Base-by-base conservation (phyloP, 2,113 vertebrate species). In the Urocitellus parryii region DNA sequence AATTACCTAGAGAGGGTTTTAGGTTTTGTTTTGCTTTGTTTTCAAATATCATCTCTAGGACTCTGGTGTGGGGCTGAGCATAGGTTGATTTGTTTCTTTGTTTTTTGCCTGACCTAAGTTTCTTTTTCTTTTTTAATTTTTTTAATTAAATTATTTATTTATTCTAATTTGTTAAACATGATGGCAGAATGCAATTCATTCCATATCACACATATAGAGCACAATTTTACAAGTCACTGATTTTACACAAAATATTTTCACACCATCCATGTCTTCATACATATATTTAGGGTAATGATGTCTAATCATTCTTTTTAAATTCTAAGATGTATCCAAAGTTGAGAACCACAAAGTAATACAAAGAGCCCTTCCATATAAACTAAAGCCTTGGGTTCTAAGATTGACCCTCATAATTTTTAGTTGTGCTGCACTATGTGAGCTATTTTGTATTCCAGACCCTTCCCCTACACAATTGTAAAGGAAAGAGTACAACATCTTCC, bases 341-440 rank as follows among this genome's bases (percentile, higher is more conserved):
- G 82, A 97, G 76, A 76, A 37, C 3, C 77, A 68, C 32, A 22
- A 80, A 10, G 24, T 2, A 25, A 22, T 5, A 13, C 29, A 34
- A 70, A 77, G 29, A 51, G 61, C 1, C 9, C 4, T 9, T 20
- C 5, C 17, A 42, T 9, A 61, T 58, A 51, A 74, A 91, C 27
- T 3, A 93, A 81, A 24, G 37, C 7, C 5, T 1, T 45, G 32
- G n/a, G 2, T 77, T 81, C 65, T 34, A 90, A 8, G 12, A 61
- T 3, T 7, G 25, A 45, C 67, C 37, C 53, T 76, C 61, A 80
- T 0, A 17, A 5, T 20, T 25, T 42, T 74, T n/a, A 45, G 32
- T 16, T 83, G 32, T 48, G 48, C 5, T 63, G 32, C 5, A 29
- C 70, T 63, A 1, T 11, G 25, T 0, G 1, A 42, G 45, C 68